Base-by-base conservation (phyloP, 2,888 invertebrate genomes). In the Drosophila melanocephala region DNA sequence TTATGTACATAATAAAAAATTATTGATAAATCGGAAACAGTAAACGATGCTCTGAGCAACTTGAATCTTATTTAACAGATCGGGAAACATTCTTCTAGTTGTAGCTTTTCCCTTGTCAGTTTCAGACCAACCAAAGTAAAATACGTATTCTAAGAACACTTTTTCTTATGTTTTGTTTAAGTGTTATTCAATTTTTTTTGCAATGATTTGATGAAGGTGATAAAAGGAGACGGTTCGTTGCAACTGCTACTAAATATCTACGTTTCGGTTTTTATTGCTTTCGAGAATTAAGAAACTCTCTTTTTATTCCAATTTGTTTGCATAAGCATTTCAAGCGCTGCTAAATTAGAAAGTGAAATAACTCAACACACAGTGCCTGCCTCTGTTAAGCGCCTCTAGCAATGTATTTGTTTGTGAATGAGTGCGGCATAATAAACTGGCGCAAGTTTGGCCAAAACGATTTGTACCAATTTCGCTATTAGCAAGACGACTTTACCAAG, bases 261-360 rank as follows among this genome's bases (percentile, higher is more conserved):
- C 83, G 74, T 74, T 87, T 77, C 32, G 68, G 77, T 65, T 79
- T 89, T 91, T 89, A 88, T 90, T 85, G 90, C 90, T 81, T 87
- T 75, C 72, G 71, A 65, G 84, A 77, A 70, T 79, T 60, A 59
- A 68, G 66, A 64, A 81, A 81, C 82, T 88, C 84, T 77, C 79
- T 75, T 78, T 91, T 90, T 88, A 92, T 92, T 92, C 91, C 90
- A 92, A 92, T 92, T 92, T 92, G 89, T 92, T 92, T 89, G 89
- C 84, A 91, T 90, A 84, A 88, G 90, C 91, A 91, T 92, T 92
- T 91, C 84, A 92, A 87, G 79, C 79, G 83, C 69, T 61, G 70
- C 86, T 75, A 89, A 91, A 89, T 90, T 89, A 91, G 75, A 89
- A 90, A 84, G 83, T 83, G 78, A 62, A 73, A 76, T 74, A 79